Conservation (phyloP, 2,113 vertebrate genomes). For the Tiliqua scincoides region DNA sequence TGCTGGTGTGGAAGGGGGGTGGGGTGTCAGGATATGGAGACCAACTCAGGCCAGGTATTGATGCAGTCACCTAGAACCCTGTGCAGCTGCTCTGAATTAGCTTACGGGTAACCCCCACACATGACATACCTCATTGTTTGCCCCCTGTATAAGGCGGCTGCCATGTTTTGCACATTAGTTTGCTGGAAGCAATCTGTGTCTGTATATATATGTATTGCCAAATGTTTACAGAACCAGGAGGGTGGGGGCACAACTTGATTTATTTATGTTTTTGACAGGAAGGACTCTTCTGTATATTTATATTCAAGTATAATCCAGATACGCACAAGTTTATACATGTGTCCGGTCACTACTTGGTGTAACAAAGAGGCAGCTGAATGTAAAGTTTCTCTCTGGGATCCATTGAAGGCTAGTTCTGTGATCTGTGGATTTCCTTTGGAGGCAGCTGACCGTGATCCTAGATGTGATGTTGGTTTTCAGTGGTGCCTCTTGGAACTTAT, state of each 20-base stretch:
- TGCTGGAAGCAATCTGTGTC: background rate
- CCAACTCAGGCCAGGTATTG: background rate
- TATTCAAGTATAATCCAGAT: background rate
- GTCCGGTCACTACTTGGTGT: background rate
- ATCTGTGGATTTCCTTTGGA: background rate
- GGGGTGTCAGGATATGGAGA: background rate
- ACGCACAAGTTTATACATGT: constrained; percentile 1
- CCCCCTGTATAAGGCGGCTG: background rate
- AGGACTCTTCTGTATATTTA: constrained; percentile 7
- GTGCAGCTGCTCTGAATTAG: background rate
- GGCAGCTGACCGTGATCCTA: background rate
- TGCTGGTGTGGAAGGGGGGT: fast-evolving
- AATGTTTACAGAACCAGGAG: constrained; percentile 35
- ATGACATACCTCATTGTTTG: constrained; percentile 28
- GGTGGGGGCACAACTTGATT: constrained; percentile 5
- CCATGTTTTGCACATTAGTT: constrained; percentile 3
- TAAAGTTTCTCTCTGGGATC: background rate
- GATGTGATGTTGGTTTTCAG: background rate
- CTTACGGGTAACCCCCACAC: background rate
- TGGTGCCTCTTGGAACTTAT: background rate
- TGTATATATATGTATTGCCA: constrained; percentile 21
- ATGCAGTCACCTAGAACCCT: fast-evolving
- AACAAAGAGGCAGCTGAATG: background rate
- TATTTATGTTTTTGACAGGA: constrained; percentile 26
- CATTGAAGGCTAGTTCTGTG: background rate